These are phyloP conservation scores for Turritopsis rubra DNA, from an alignment of 30 jellyfish, hydroid and myxozoan genomes.

Conservation along the genomic window DNA sequence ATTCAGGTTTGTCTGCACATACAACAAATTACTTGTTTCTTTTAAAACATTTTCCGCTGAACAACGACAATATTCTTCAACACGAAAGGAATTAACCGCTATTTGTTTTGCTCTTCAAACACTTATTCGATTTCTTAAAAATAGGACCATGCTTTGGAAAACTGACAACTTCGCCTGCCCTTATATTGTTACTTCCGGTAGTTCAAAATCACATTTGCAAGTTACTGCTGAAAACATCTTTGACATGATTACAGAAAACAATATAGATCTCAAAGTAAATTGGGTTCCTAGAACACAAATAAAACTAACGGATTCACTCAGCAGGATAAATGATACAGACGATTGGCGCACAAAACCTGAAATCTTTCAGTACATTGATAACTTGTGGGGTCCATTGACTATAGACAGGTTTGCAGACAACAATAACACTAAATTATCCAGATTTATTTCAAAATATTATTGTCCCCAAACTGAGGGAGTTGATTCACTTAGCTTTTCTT, in stretches of 20 bases:
- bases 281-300: conserved; percentile 35
- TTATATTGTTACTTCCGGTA: conserved; percentile 20
- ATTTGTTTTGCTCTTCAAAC: background rate
- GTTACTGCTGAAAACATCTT: conserved; percentile 19
- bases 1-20: background rate
- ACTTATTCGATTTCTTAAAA: background rate
- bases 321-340: conserved; percentile 3
- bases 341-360: conserved; percentile 25
- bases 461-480: conserved; percentile 34
- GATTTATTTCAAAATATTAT: conserved; percentile 29
- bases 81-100: background rate
- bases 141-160: background rate
- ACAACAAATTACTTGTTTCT: background rate
- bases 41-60: background rate
- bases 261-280: conserved; percentile 9
- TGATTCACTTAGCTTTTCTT: conserved; percentile 2
- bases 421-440: conserved; percentile 14
- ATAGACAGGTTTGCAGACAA: conserved; percentile 37
- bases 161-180: background rate
- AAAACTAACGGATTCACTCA: conserved; percentile 16
- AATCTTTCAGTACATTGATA: conserved; percentile 11
- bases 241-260: conserved; percentile 10
- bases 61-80: background rate
- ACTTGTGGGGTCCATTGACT: conserved; percentile 39
- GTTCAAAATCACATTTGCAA: conserved; percentile 31